phyloP scores from a whole-genome alignment of 1,140 invertebrate genomes.

The Drosophila virilis region DNA sequence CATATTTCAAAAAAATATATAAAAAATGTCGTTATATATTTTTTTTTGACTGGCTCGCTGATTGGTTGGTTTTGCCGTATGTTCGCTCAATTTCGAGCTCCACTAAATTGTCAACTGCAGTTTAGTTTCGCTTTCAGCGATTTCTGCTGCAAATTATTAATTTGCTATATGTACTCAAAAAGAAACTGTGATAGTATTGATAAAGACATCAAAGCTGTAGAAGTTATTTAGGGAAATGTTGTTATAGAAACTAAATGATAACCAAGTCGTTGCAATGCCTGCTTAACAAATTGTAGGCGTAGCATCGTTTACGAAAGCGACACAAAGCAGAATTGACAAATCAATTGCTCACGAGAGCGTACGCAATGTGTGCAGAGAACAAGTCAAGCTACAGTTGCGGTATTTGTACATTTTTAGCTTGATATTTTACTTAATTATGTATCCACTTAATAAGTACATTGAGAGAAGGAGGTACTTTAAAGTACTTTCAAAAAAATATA shows the following conservation, averaged over 20 bases:
- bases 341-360: too few relatives aligned
- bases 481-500: not conserved
- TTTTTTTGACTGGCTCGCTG: slow-evolving; percentile 47
- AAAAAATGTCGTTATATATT: slow-evolving; percentile 12
- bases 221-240: too few relatives aligned
- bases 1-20: slow-evolving; percentile 9
- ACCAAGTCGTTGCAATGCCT: too few relatives aligned
- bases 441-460: not conserved
- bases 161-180: slow-evolving; percentile 66
- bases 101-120: slow-evolving; percentile 70
- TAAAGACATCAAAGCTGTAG: too few relatives aligned
- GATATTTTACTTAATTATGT: not conserved
- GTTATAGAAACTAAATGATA: too few relatives aligned
- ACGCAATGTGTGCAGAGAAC: too few relatives aligned
- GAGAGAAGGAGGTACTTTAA: not conserved
- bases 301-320: too few relatives aligned
- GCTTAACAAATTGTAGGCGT: too few relatives aligned
- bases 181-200: slow-evolving; percentile 14
- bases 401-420: not conserved
- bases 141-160: slow-evolving; percentile 62
- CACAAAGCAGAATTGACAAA: too few relatives aligned
- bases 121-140: slow-evolving; percentile 59
- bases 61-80: slow-evolving; percentile 14
- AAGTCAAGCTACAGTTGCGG: not conserved
- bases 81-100: slow-evolving; percentile 34